Conservation (phyloP, 2,797 vertebrate genomes). For the Dendrocincla tyrannina region DNA sequence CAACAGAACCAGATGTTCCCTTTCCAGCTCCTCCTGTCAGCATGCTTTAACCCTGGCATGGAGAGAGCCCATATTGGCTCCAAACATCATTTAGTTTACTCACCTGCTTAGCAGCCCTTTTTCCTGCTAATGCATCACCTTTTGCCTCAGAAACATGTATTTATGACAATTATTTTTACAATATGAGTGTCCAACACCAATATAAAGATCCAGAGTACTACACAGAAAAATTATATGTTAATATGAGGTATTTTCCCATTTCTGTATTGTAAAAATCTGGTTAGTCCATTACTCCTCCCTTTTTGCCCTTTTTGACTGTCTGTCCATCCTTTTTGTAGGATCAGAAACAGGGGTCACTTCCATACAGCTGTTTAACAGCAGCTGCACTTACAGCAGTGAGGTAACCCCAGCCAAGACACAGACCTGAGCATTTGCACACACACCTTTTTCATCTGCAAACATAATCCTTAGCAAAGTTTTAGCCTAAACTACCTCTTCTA, state of each 20-base stretch:
- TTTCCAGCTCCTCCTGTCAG: background rate
- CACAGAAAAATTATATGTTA: background rate
- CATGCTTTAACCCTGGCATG: background rate
- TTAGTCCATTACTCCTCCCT: background rate
- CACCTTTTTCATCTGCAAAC: background rate
- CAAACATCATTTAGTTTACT: background rate
- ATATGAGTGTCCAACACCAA: background rate
- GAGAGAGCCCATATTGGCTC: background rate
- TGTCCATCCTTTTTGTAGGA: background rate
- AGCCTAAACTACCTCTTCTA: background rate
- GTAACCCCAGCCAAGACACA: background rate
- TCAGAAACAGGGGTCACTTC: background rate
- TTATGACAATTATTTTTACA: background rate
- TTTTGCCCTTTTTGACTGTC: background rate
- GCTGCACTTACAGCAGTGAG: background rate
- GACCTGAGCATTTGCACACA: background rate
- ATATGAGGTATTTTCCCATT: background rate
- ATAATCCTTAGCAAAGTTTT: background rate
- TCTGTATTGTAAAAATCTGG: background rate
- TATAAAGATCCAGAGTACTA: background rate
- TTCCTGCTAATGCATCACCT: fast-evolving
- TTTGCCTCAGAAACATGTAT: background rate
- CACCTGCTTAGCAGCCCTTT: background rate
- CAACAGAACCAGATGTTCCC: background rate
- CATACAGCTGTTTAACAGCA: background rate